Evolutionary conservation across 2,797 vertebrate genomes (phyloP), one percentile per base, ranked within the genome.

Genomic region (Pogoniulus pusillus): DNA sequence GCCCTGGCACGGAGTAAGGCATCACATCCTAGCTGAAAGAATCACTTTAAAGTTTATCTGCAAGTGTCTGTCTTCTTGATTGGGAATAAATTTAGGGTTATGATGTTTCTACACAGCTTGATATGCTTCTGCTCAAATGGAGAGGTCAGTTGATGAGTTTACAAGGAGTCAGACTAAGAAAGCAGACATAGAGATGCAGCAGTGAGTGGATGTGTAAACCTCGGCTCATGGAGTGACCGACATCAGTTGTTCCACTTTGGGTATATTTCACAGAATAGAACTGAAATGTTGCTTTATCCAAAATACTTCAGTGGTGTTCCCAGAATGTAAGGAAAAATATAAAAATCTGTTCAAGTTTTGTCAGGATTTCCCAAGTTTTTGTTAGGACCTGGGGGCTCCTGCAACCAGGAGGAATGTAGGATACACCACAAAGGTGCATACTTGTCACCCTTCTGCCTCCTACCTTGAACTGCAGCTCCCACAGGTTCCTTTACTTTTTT

Each of bases 91-190:
- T 2, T 4, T 3, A 16, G 57, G 22, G 2, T 4, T 15, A 17
- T 5, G 37, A n/a, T 12, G 11, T 29, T 27, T 14, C 63, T 7
- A 4, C 27, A 17, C 4, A 49, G 54, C 2, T 20, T 3, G 11
- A 14, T 0, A 1, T 1, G 14, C 2, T 3, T 15, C 8, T 7
- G 3, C 41, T 3, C 55, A 34, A 34, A 57, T 7, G 53, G 14
- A 47, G 34, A n/a, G 16, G 29, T 3, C 59, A 37, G 63, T 1
- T 10, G 12, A 7, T 24, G 4, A 24, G 17, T 19, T 27, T 1
- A 24, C 29, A 18, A 51, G 0, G 11, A 53, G 32, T 1, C 45
- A 32, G 23, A 29, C 8, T 29, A 63, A 37, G 27, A 27, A 29
- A 30, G 37, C 60, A 41, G 37, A 29, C 26, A 29, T 29, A 53